Conservation (phyloP, 2,888 invertebrate genomes). For the Lasioglossum villosulum region DNA sequence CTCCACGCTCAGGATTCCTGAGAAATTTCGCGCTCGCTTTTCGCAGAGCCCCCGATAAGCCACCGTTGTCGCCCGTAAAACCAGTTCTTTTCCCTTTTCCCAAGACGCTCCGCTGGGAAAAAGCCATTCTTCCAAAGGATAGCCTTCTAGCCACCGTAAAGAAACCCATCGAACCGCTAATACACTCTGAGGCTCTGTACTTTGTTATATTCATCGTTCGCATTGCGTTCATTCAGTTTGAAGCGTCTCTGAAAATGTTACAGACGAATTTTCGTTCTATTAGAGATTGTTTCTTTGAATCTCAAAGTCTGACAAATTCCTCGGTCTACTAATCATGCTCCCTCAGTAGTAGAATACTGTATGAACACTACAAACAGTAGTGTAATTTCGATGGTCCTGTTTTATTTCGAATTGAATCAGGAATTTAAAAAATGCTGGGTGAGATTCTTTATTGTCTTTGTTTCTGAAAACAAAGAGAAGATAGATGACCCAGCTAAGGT, state of each 20-base stretch:
- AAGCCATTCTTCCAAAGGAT: background rate
- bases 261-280: too few relatives aligned
- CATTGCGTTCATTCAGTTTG: too few relatives aligned
- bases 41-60: conserved; percentile 32
- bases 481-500: too few relatives aligned
- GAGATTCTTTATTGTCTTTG: background rate
- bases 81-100: background rate
- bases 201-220: background rate
- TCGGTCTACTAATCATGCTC: too few relatives aligned
- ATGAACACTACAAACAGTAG: too few relatives aligned
- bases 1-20: conserved; percentile 27
- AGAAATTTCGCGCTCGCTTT: conserved; percentile 40
- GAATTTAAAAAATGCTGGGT: background rate
- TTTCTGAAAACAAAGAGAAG: too few relatives aligned
- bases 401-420: background rate
- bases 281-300: too few relatives aligned
- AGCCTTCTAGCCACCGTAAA: background rate
- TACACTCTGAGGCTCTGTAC: background rate
- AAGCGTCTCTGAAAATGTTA: background rate
- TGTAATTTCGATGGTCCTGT: too few relatives aligned
- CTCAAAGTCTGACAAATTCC: too few relatives aligned
- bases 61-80: conserved; percentile 21
- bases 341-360: too few relatives aligned
- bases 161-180: background rate
- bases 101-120: background rate